Evolutionary conservation across 2,888 invertebrate genomes (phyloP), one percentile per base, ranked within the genome.

Genomic region (Celastrina argiolus): DNA sequence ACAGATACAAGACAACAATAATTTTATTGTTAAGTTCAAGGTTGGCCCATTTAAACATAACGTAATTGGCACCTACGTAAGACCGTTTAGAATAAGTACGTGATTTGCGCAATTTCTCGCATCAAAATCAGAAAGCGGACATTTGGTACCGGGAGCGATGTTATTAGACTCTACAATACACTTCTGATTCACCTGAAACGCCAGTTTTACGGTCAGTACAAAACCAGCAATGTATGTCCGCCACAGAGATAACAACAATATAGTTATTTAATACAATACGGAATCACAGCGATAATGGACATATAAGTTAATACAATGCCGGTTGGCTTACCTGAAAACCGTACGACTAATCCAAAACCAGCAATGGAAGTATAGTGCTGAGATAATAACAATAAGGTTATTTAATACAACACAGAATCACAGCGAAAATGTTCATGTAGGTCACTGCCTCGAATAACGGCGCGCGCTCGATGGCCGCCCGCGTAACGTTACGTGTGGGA

Each of bases 401-500:
- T 71, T 78, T 31, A 78, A 81, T 73, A 77, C 78, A 83, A 82
- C 75, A 73, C 77, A 75, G 76, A 78, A 81, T 83, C 74, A 75
- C 77, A 76, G 85, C 81, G 83, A 86, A 39, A 86, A 85, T 76
- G 74, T 72, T 74, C 77, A 76, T 85, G 84, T 90, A 77, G 88
- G 90, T 91, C 90, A 91, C 85, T 91, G 90, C 88, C 83, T 83
- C 84, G 84, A 84, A 88, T 90, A 91, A 91, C 90, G 90, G 90
- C 82, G 69, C 81, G 90, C 82, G 81, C 90, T 84, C 82, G 82
- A 82, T 90, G 87, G 82, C 85, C 88, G 89, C 88, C 87, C 88
- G 90, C 89, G 88, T 89, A 90, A 90, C 90, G 85, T 90, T 90
- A 90, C 90, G 90, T 90, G 90, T 91, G 90, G 90, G 90, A 91